Percentiles rank a stretch among this genome's conserved stretches.
Conservation (phyloP, 2,888 invertebrate genomes). For the Agapetus fuscipes region DNA sequence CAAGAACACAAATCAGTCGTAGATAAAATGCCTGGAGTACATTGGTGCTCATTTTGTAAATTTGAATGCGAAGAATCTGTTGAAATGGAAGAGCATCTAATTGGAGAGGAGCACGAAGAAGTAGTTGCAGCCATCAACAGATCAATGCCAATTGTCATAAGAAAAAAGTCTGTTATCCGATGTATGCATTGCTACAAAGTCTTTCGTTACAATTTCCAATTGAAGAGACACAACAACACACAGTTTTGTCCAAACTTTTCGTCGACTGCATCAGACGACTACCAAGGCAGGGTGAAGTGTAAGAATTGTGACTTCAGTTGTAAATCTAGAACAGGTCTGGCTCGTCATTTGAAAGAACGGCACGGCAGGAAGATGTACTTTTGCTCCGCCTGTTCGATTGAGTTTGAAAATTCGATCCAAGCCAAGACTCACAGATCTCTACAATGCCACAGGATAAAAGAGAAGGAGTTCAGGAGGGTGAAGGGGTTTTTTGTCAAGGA, state of each 20-base stretch:
- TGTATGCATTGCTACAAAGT: constrained; percentile 58
- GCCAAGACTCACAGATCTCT: constrained; percentile 59
- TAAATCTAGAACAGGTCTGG: constrained; percentile 53
- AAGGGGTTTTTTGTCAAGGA: constrained; percentile 33
- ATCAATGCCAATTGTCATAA: constrained; percentile 70
- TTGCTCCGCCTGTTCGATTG: constrained; percentile 58
- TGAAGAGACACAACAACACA: constrained; percentile 46
- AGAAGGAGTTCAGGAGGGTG: constrained; percentile 35
- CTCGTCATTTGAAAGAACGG: constrained; percentile 53
- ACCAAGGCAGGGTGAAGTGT: constrained; percentile 56
- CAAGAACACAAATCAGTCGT: constrained; percentile 47
- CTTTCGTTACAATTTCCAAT: constrained; percentile 68
- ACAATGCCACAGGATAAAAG: constrained; percentile 52
- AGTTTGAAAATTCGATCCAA: constrained; percentile 50
- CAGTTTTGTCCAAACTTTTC: too few relatives aligned
- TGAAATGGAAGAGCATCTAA: constrained; percentile 59
- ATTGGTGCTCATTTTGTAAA: constrained; percentile 67
- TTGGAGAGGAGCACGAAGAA: constrained; percentile 58
- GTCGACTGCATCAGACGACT: constrained; percentile 51
- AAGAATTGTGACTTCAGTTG: constrained; percentile 48
- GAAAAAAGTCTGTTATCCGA: constrained; percentile 50
- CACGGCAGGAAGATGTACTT: constrained; percentile 53
- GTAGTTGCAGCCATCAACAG: constrained; percentile 66
- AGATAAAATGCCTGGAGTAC: constrained; percentile 45
- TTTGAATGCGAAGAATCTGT: constrained; percentile 53